phyloP scores from a whole-genome alignment of 2,113 vertebrate species.

The Pituophis catenifer region DNA sequence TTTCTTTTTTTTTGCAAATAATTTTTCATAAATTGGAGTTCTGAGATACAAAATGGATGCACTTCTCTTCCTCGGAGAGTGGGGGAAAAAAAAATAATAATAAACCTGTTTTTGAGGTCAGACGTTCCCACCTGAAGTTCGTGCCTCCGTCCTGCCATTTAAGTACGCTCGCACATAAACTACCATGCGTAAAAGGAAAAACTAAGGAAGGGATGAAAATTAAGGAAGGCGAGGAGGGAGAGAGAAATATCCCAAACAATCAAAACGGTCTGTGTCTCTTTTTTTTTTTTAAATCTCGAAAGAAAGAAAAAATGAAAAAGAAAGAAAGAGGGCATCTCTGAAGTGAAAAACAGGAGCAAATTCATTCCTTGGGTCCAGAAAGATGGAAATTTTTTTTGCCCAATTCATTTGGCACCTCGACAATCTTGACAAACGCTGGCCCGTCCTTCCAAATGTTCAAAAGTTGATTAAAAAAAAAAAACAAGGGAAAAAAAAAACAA shows the following conservation, averaged over 20 bases:
- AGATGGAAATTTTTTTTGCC: conserved; percentile 33
- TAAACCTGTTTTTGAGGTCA: conserved; percentile 9
- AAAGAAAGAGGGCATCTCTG: not conserved
- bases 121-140: conserved; percentile 52
- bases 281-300: conserved; percentile 8
- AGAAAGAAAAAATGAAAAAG: not conserved
- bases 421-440: conserved; percentile 33
- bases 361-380: conserved; percentile 34
- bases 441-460: conserved; percentile 44
- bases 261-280: conserved; percentile 67
- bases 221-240: not conserved
- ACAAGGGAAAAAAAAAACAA: not conserved
- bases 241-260: conserved; percentile 61
- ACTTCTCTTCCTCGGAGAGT: not conserved
- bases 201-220: conserved; percentile 33
- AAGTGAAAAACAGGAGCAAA: conserved; percentile 47
- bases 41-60: not conserved
- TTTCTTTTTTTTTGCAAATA: not conserved
- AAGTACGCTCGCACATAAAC: conserved; percentile 52
- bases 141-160: conserved; percentile 44
- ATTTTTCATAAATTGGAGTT: conserved; percentile 39
- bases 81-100: conserved; percentile 10
- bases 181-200: conserved; percentile 22
- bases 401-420: conserved; percentile 52
- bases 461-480: conserved; percentile 16